Evolutionary conservation across 2,113 vertebrate genomes (phyloP).

Genomic region (Odocoileus virginianus): DNA sequence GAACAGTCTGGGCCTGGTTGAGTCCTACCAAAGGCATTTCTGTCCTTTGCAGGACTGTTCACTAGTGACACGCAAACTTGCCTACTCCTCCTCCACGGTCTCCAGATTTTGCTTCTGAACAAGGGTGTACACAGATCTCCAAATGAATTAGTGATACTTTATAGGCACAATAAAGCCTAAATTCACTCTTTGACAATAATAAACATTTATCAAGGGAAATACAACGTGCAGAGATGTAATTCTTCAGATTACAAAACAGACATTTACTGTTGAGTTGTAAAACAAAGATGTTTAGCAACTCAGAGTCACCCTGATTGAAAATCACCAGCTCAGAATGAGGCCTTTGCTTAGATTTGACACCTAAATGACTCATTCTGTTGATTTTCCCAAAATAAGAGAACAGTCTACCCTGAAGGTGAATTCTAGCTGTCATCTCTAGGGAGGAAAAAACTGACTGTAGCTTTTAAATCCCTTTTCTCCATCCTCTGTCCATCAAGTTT

Average conservation of each 20-base stretch:
- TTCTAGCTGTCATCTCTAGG: background rate
- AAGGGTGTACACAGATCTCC: background rate
- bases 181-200: background rate
- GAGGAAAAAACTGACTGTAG: background rate
- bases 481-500: background rate
- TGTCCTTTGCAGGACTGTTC: background rate
- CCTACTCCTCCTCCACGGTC: background rate
- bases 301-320: background rate
- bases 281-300: background rate
- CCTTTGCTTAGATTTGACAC: background rate
- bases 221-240: background rate
- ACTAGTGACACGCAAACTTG: background rate
- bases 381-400: background rate
- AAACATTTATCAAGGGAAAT: background rate
- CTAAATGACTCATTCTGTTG: background rate
- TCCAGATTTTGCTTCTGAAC: constrained; percentile 14
- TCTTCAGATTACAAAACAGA: background rate
- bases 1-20: background rate
- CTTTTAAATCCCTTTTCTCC: background rate
- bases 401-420: background rate
- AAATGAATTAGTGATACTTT: background rate
- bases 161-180: background rate
- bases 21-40: background rate
- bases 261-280: background rate
- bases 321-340: background rate